Conservation (phyloP, 2,888 invertebrate genomes). For the Hirtodrosophila trivittata region DNA sequence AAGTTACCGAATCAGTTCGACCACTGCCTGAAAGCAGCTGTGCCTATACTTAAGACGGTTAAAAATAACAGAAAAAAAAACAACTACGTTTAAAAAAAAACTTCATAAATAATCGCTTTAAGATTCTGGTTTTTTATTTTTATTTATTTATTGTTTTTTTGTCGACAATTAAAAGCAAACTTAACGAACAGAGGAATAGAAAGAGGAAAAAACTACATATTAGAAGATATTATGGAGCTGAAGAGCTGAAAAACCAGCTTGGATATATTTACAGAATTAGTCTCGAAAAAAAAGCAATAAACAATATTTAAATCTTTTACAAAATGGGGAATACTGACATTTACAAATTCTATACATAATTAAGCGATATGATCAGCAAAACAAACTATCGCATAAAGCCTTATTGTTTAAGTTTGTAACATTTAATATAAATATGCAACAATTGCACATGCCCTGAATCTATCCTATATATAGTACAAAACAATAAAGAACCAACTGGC, state of each 20-base stretch:
- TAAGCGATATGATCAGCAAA: too few relatives aligned
- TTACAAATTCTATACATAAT: too few relatives aligned
- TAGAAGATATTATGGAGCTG: neutral
- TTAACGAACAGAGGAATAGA: conserved; percentile 8
- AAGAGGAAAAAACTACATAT: conserved; percentile 3
- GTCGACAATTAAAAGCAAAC: conserved; percentile 20
- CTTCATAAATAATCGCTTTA: neutral
- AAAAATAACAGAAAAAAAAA: conserved; percentile 14
- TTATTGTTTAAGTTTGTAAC: too few relatives aligned
- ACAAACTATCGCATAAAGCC: too few relatives aligned
- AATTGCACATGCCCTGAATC: too few relatives aligned
- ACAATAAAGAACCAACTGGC: too few relatives aligned
- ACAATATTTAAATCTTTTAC: too few relatives aligned
- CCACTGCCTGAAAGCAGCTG: conserved; percentile 31
- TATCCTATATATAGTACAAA: too few relatives aligned
- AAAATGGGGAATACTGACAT: too few relatives aligned
- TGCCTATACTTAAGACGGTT: neutral
- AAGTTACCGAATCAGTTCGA: conserved; percentile 32
- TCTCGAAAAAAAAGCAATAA: too few relatives aligned
- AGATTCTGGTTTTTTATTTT: conserved; percentile 34
- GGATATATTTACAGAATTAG: too few relatives aligned
- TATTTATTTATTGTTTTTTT: neutral
- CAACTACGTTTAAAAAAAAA: conserved; percentile 2
- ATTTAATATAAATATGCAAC: too few relatives aligned
- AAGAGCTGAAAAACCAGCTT: conserved; percentile 27